These are phyloP conservation scores for Antrozous pallidus DNA, from an alignment of 2,797 vertebrate genomes.

Conservation along the genomic window DNA sequence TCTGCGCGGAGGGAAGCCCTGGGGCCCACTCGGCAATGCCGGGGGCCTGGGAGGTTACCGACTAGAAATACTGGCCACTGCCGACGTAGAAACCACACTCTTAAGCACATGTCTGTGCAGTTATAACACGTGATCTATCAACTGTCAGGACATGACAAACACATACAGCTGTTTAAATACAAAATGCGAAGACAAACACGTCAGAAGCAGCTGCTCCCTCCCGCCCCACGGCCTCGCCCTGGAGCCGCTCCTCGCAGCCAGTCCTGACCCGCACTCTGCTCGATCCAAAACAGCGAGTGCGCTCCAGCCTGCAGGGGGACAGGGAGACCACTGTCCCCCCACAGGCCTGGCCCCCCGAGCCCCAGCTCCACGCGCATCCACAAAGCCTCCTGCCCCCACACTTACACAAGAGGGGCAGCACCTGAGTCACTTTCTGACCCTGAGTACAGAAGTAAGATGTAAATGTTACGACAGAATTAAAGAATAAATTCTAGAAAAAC, in stretches of 20 bases:
- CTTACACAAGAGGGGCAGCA: not conserved
- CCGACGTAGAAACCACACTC: constrained; percentile 83
- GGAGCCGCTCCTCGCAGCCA: not conserved
- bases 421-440: not conserved
- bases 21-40: not conserved
- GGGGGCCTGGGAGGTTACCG: constrained; percentile 84
- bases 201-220: not conserved
- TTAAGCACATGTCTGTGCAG: constrained; percentile 82
- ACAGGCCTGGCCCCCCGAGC: too few relatives aligned
- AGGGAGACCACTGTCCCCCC: not conserved
- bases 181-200: constrained; percentile 83
- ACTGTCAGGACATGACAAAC: constrained; percentile 89
- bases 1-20: constrained; percentile 56
- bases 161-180: constrained; percentile 93
- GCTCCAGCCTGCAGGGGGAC: not conserved
- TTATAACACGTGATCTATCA: constrained; percentile 82
- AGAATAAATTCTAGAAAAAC: constrained; percentile 58
- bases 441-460: not conserved
- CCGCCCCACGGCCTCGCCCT: too few relatives aligned
- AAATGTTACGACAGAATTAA: constrained; percentile 3
- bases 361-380: too few relatives aligned
- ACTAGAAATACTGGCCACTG: constrained; percentile 88
- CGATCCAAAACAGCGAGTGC: not conserved
- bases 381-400: not conserved
- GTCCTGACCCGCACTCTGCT: not conserved